Base-by-base conservation (phyloP, 2,797 vertebrate species). In the Petrocephalus schoutedeni region DNA sequence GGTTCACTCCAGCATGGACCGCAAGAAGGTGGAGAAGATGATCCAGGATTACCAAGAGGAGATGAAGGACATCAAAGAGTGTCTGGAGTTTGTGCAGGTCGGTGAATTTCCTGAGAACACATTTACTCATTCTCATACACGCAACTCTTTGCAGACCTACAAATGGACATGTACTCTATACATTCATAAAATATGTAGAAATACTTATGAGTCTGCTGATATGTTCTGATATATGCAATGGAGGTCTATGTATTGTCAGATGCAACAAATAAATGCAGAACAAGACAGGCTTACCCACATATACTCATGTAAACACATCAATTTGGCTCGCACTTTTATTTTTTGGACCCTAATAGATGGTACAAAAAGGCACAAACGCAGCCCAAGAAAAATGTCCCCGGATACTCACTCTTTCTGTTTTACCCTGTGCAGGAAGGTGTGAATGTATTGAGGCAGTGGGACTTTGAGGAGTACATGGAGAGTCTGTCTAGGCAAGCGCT, bases 1-100 rank as follows among this genome's bases (percentile, higher is more conserved):
- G 0, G 89, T 96, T 49, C 95, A 95, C 85, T 95, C 94, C 2
- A 95, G 94, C 90, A 93, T 92, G 0, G 95, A 95, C 90, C 93
- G 95, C 54, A 94, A 93, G 85, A 95, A 94, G 90, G 96, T 96
- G 89, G 95, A 96, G 92, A 93, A 93, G 89, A 94, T 96, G 91
- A 95, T 96, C 88, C 91, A 93, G 7, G 90, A 89, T 82, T 96
- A 96, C 91, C 92, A 96, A 90, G 93, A 91, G 1, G 93, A 95
- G 92, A 95, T 96, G 2, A 92, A 89, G 71, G 94, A 96, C 90
- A 95, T 97, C 85, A 94, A 93, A 87, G 93, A 94, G 32, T 95
- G 94, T n/a, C 91, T 96, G 86, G 91, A 95, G 7, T 95, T 95
- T 80, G 9, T 97, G 85, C 93, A 96, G 94, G 96, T 96, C 19